phyloP scores from a whole-genome alignment of 2,113 vertebrate genomes.

The Muntiacus reevesi region DNA sequence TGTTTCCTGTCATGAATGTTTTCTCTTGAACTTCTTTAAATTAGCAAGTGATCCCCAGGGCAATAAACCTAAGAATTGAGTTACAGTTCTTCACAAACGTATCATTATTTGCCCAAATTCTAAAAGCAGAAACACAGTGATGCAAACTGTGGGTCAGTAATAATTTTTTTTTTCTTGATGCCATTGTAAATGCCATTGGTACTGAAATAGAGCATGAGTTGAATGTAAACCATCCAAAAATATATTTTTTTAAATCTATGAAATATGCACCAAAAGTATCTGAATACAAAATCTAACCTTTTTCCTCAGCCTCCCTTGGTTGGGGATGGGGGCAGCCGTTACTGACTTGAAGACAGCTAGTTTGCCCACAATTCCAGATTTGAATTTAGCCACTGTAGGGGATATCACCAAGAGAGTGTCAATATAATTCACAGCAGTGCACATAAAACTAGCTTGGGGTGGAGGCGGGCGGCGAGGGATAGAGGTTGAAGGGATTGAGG shows the following conservation, averaged over 20 bases:
- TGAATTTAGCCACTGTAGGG: conserved; percentile 60
- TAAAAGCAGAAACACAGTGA: neutral
- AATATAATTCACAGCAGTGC: conserved; percentile 82
- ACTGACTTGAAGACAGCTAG: conserved; percentile 29
- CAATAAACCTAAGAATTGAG: neutral
- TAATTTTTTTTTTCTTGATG: neutral
- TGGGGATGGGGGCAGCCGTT: neutral
- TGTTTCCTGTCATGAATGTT: neutral
- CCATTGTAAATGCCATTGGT: conserved; percentile 84
- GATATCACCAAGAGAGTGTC: conserved; percentile 58
- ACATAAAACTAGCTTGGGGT: neutral
- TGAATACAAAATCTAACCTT: conserved; percentile 63
- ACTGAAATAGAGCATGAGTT: conserved; percentile 78
- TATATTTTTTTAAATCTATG: conserved; percentile 4
- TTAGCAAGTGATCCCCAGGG: neutral
- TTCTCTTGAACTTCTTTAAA: neutral
- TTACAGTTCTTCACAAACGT: neutral
- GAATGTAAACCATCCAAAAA: conserved; percentile 75
- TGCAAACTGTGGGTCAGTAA: neutral
- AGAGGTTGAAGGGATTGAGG: neutral
- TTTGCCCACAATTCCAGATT: conserved; percentile 25
- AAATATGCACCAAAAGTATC: conserved; percentile 32
- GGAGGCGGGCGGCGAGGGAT: neutral
- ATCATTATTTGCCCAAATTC: neutral
- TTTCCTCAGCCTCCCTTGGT: conserved; percentile 50